Evolutionary conservation across 1,140 invertebrate species (phyloP).

Genomic region (Planococcus citri): DNA sequence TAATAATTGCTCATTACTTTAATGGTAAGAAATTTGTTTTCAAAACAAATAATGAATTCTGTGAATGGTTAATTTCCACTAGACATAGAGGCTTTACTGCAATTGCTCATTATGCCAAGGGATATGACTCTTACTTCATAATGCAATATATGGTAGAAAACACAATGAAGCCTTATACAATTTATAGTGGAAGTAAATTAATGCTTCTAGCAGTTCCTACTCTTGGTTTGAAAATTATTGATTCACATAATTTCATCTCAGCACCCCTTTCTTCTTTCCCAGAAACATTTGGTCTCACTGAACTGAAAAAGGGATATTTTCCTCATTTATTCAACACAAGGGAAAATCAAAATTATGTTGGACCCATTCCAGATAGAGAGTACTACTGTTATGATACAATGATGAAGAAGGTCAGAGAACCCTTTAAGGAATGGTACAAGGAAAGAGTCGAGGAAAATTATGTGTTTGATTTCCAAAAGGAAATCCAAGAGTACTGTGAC

Average conservation of each 20-base stretch:
- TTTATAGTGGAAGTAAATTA: constrained; percentile 15
- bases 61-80: constrained; percentile 13
- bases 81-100: constrained; percentile 14
- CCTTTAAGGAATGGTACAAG: constrained; percentile 21
- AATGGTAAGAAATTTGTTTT: neutral
- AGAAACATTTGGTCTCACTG: constrained; percentile 15
- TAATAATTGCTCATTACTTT: constrained; percentile 12
- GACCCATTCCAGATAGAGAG: constrained; percentile 21
- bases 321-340: constrained; percentile 21
- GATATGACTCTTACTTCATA: constrained; percentile 15
- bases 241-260: constrained; percentile 16
- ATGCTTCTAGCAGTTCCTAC: constrained; percentile 12
- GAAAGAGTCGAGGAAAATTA: constrained; percentile 20
- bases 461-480: constrained; percentile 20
- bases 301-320: constrained; percentile 24
- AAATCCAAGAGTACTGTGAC: constrained; percentile 22
- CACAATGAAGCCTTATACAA: constrained; percentile 15
- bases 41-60: constrained; percentile 16
- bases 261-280: constrained; percentile 1
- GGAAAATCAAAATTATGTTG: constrained; percentile 23
- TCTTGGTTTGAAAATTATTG: constrained; percentile 16
- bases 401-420: neutral
- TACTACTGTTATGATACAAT: constrained; percentile 21
- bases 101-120: constrained; percentile 19
- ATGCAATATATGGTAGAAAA: constrained; percentile 18